A percentile compares a stretch with the other conserved stretches of the same genome.
Evolutionary conservation across 2,113 vertebrate species (phyloP).

Genomic region (Tenrec ecaudatus): DNA sequence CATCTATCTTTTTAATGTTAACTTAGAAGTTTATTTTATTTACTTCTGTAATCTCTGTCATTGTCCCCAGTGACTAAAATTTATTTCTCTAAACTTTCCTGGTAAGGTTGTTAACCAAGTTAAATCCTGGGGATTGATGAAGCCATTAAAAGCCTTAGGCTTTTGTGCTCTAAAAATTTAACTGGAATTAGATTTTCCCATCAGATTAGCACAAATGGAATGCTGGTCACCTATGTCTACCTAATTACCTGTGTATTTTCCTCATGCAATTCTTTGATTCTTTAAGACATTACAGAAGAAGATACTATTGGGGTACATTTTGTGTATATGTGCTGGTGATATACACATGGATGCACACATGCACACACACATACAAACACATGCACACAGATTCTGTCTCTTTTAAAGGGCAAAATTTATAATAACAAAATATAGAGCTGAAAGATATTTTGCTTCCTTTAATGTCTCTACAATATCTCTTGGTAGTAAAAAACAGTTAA

Average conservation of each 20-base stretch:
- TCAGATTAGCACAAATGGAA: not conserved
- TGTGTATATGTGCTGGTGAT: not conserved
- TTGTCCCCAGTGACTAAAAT: not conserved
- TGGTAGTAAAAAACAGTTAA: not conserved
- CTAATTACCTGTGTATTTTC: not conserved
- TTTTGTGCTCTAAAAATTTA: conserved; percentile 29
- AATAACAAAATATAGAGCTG: not conserved
- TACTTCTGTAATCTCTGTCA: not conserved
- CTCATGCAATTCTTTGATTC: not conserved
- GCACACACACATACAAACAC: not conserved
- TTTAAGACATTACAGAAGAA: conserved; percentile 13
- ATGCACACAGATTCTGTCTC: not conserved
- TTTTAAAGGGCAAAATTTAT: not conserved
- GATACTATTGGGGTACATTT: not conserved
- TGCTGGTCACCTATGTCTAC: not conserved
- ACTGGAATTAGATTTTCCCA: not conserved
- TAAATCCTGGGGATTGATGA: not conserved
- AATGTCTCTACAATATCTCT: not conserved
- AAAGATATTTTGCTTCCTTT: not conserved
- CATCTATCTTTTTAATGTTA: conserved; percentile 29
- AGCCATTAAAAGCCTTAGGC: not conserved
- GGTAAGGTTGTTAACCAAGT: not conserved
- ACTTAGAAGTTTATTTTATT: not conserved
- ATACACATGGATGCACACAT: not conserved
- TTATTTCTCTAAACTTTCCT: conserved; percentile 22